Evolutionary conservation across 2,888 invertebrate genomes (phyloP), one percentile per base, ranked within the genome.

Genomic region (Globia sparganii): DNA sequence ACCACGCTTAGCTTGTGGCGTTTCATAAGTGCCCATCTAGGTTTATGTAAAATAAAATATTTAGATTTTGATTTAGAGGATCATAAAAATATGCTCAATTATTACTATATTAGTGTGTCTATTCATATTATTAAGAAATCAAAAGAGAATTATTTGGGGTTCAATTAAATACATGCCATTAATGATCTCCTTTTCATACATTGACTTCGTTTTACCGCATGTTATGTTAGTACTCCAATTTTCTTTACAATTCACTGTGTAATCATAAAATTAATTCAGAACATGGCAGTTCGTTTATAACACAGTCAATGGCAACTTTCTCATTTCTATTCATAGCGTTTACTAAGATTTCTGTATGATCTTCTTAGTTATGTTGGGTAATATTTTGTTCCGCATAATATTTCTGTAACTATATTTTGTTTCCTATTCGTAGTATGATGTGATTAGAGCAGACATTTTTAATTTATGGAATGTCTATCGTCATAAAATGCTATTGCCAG

Each of bases 281-380:
- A 56, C 18, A n/a, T n/a, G n/a, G n/a, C n/a, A n/a, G 15, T 75
- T 43, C 37, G 31, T 72, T 72, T 70, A 64, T 40, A 64, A 43
- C 64, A 34, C 13, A 66, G 64, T 28, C 62, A 43, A 65, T 61
- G 46, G 72, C 68, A 65, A 65, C 62, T 15, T 75, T 46, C 71
- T 74, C 43, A 77, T 83, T 80, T 61, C 31, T 72, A 83, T 83
- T 73, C 72, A 75, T 79, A 73, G 65, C 21, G 31, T 53, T 81
- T 67, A 43, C 46, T 58, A 61, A 37, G 34, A 69, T 61, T 37
- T 49, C 28, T 70, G 21, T 59, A 49, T 56, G 53, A 64, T 74
- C 28, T 67, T 77, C 43, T 64, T 53, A n/a, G 46, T 21, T 49
- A 73, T 31, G 31, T 64, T 28, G n/a, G 34, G 53, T 56, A 43